Evolutionary conservation across 1,140 invertebrate species (phyloP), one percentile per base, ranked within the genome.

Genomic region (Caenorhabditis remanei): DNA sequence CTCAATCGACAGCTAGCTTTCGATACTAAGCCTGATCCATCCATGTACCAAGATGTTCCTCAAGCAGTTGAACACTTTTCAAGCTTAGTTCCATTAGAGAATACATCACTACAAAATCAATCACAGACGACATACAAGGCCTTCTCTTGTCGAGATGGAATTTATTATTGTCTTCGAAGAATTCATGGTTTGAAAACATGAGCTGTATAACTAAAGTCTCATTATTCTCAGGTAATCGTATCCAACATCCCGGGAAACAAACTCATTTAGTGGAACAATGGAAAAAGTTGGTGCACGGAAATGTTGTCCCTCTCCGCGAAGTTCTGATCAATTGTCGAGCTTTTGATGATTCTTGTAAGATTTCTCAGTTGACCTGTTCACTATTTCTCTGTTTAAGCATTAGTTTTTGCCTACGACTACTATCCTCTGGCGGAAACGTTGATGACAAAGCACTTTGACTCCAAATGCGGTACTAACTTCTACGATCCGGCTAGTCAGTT

Each of bases 351-450:
- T 61, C 43, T 53, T 89, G 88, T 89, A 55, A 84, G 71, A 19
- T 87, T 43, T 83, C 0, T 46, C 13, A 2, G n/a, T 14, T 56
- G n/a, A n/a, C 7, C 61, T n/a, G 46, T 43, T 24, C 8, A 65
- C 21, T 41, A 11, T 21, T 7, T 79, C 56, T 61, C 90, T 88
- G 91, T 95, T 94, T 53, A 93, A 98, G 97, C 97, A 82, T 95
- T 98, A 93, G 95, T 99, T 89, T 96, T 99, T 94, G 96, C 98
- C 75, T 98, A 98, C 93, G 97, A 98, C 92, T 99, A 96, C 93
- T 96, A 97, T 94, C 96, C 97, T 46, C 95, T 95, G 48, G 96
- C 96, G 71, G 95, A 96, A 90, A 98, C 96, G 0, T 93, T 99
- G 86, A 94, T 97, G 93, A 94, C 94, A 85, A 95, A 96, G 92